Base-by-base conservation (phyloP, 2,888 invertebrate species). In the Mallateleia sp. region DNA sequence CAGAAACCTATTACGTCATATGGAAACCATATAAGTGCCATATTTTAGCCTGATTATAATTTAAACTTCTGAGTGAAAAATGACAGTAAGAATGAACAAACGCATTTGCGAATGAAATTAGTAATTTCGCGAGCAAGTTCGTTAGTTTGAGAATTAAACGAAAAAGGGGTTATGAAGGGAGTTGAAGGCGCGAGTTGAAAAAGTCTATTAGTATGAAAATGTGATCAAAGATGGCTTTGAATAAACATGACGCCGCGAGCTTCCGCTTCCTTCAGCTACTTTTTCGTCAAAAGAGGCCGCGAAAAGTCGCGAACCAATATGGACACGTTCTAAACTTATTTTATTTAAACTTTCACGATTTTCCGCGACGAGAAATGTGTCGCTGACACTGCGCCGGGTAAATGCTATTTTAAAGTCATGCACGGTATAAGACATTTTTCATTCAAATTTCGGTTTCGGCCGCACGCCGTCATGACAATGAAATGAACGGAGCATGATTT, bases 161-260 rank as follows among this genome's bases (percentile, higher is more conserved):
- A 52, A 38, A 64, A 64, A 38, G 50, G 34, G 20, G 24, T n/a
- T 32, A 22, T 8, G 72, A 6, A 32, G 28, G 50, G 22, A 18
- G 60, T 7, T 25, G 34, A 50, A 54, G 3, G 32, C 54, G 32
- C 80, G 77, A 88, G 89, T 92, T 90, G 88, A 93, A 93, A 92
- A 93, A 94, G 92, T 93, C 93, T 91, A 94, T 94, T 93, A 94
- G 93, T 92, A 94, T 94, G 93, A 93, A 93, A 94, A 93, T 93
- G 92, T 79, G 91, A 92, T 92, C 91, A 88, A 91, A 91, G 90
- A 91, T 82, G 89, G 90, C 89, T 92, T 91, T 91, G 92, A 92
- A 93, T 93, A 93, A 93, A 93, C 91, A 93, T 92, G 90, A 89
- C 77, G 64, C 69, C 2, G 38, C 38, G 38, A 38, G 81, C 14